Conservation (phyloP, 1,140 invertebrate species). For the Scaptomyza montana region DNA sequence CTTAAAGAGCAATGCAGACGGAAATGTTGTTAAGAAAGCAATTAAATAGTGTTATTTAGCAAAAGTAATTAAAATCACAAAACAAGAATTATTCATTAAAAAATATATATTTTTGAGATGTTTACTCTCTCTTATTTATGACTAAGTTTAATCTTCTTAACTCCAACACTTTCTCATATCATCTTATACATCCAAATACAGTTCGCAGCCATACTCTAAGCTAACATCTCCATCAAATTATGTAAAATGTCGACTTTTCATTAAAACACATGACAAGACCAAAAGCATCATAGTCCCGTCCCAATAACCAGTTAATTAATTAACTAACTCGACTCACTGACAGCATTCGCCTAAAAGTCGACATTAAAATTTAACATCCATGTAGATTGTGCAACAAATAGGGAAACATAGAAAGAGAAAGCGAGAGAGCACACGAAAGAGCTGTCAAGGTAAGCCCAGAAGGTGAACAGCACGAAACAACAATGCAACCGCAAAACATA, state of each 20-base stretch:
- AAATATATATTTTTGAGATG: too few relatives aligned
- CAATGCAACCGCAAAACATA: conserved; percentile 61
- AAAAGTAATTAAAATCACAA: too few relatives aligned
- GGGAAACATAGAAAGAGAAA: neutral
- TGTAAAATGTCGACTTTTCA: neutral
- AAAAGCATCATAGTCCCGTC: neutral
- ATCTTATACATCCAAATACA: too few relatives aligned
- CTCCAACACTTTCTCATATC: too few relatives aligned
- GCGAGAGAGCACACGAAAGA: neutral
- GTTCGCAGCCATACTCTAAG: too few relatives aligned
- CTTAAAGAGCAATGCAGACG: too few relatives aligned
- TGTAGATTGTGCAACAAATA: conserved; percentile 6
- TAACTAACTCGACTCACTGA: conserved; percentile 35
- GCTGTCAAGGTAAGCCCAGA: conserved; percentile 7
- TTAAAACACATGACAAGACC: conserved; percentile 5
- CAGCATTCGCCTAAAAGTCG: conserved; percentile 55
- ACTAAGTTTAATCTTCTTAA: too few relatives aligned
- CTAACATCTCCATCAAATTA: too few relatives aligned
- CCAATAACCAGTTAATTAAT: conserved; percentile 51
- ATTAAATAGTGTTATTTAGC: too few relatives aligned
- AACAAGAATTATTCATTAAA: too few relatives aligned
- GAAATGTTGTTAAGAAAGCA: too few relatives aligned
- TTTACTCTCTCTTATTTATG: too few relatives aligned
- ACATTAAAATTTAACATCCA: conserved; percentile 56
- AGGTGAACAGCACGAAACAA: conserved; percentile 31